A percentile compares a stretch with the other conserved stretches of the same genome.
Conservation (phyloP, 2,888 invertebrate genomes). For the Darwinula stevensoni region DNA sequence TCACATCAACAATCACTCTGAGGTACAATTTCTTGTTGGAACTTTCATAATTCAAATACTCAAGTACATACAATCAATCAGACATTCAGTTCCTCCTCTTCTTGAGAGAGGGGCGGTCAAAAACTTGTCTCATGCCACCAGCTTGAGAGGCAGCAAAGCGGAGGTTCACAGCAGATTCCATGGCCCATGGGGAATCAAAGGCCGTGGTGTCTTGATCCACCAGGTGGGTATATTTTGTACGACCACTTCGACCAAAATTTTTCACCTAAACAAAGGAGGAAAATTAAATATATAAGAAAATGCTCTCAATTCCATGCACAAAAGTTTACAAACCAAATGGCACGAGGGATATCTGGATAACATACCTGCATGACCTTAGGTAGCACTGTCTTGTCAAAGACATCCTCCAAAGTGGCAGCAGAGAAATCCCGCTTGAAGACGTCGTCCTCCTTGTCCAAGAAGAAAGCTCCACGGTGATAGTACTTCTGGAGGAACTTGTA, state of each 20-base stretch:
- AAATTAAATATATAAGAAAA: neutral
- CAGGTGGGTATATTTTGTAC: constrained; percentile 95
- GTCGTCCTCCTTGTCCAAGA: constrained; percentile 69
- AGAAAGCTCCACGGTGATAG: constrained; percentile 97
- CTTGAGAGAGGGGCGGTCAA: constrained; percentile 55
- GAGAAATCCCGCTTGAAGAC: constrained; percentile 79
- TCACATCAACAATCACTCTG: no score
- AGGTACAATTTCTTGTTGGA: no score
- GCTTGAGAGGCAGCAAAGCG: constrained; percentile 63
- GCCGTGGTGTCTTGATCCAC: constrained; percentile 97
- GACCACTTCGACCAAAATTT: constrained; percentile 92
- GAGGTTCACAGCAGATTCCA: constrained; percentile 56
- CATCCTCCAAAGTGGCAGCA: constrained; percentile 86
- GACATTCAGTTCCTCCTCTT: no score
- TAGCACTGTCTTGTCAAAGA: constrained; percentile 91
- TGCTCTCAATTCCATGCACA: neutral
- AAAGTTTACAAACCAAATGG: constrained; percentile 4
- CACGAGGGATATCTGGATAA: no score
- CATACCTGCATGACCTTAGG: constrained; percentile 91
- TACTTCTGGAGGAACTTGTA: constrained; percentile 99
- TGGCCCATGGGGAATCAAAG: constrained; percentile 89
- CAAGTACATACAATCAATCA: no score
- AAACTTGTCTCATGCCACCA: constrained; percentile 72
- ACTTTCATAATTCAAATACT: no score
- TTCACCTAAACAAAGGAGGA: constrained; percentile 35